phyloP scores from a whole-genome alignment of 2,888 invertebrate species.

The Muscina levida region DNA sequence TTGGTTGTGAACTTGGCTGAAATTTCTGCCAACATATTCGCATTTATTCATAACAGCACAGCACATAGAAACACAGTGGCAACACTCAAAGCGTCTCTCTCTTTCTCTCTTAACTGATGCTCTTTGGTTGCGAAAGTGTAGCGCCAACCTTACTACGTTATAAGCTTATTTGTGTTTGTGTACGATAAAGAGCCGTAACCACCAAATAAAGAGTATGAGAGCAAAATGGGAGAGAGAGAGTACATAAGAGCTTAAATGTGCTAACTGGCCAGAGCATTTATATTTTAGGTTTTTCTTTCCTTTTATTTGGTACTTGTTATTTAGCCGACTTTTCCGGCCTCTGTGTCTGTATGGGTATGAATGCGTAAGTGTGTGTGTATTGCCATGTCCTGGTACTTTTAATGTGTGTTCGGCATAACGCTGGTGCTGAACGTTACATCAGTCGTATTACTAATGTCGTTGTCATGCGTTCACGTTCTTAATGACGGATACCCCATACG shows the following conservation, averaged over 20 bases:
- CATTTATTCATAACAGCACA: too few relatives aligned
- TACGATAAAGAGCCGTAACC: too few relatives aligned
- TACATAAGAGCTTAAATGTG: neutral
- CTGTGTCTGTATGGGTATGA: slow-evolving; percentile 30
- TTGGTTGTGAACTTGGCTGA: too few relatives aligned
- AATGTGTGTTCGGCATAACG: slow-evolving; percentile 65
- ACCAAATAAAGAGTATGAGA: too few relatives aligned
- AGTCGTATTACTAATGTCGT: slow-evolving; percentile 76
- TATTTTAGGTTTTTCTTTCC: slow-evolving; percentile 28
- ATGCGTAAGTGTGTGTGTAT: neutral
- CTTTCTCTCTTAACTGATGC: too few relatives aligned
- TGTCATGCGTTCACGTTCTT: slow-evolving; percentile 75
- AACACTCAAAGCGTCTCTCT: too few relatives aligned
- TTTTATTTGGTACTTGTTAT: slow-evolving; percentile 61
- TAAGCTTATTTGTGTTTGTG: too few relatives aligned
- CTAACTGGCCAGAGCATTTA: slow-evolving; percentile 34
- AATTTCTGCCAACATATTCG: too few relatives aligned
- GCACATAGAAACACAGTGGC: too few relatives aligned
- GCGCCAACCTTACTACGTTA: too few relatives aligned
- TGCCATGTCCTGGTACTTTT: slow-evolving; percentile 57
- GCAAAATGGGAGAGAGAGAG: neutral
- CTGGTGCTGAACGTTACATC: slow-evolving; percentile 69
- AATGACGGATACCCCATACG: slow-evolving; percentile 47
- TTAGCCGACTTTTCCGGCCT: slow-evolving; percentile 67
- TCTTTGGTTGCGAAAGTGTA: too few relatives aligned